Base-by-base conservation (phyloP, 2,888 invertebrate genomes). In the Baronia brevicornis region DNA sequence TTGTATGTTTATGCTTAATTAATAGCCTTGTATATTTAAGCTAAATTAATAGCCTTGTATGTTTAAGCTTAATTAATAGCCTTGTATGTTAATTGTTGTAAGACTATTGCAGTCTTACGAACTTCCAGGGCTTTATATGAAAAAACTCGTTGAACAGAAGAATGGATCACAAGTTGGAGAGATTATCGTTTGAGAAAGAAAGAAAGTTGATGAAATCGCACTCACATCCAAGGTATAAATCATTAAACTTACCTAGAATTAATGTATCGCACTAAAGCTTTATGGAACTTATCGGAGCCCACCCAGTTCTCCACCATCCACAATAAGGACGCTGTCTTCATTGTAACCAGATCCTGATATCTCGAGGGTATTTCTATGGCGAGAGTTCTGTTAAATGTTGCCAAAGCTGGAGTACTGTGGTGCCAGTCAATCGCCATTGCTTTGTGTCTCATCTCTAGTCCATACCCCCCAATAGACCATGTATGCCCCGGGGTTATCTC, bases 301-400 rank as follows among this genome's bases (percentile, higher is more conserved):
- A 84, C 43, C 80, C 84, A 84, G 32, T 80, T 78, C 38, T 82
- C 80, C 5, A 84, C 46, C 84, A 84, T 84, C 80, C 82, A 80
- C 18, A 82, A 32, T 7, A 84, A 56, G 0, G 82, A 68, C 0
- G 77, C 79, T 1, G 82, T 82, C 43, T 82, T 82, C 71, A 72
- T 68, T 0, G 66, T 61, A 20, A 82, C 72, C 41, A 84, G 42
- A 4, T 69, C 59, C 15, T 61, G 69, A 38, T 77, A 69, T 22
- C 69, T 57, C 1, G 51, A 17, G 1, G 75, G 73, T 38, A 82
- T 73, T 11, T 79, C 67, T 5, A 73, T 59, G 0, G 69, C 72
- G 6, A 80, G 36, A 0, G 71, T 63, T 8, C 57, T 50, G 38
- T 78, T 72, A 41, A 79, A 80, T 14, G 54, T 54, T 6, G 49